phyloP scores from a whole-genome alignment of 2,113 vertebrate genomes.

The Struthio camelus region DNA sequence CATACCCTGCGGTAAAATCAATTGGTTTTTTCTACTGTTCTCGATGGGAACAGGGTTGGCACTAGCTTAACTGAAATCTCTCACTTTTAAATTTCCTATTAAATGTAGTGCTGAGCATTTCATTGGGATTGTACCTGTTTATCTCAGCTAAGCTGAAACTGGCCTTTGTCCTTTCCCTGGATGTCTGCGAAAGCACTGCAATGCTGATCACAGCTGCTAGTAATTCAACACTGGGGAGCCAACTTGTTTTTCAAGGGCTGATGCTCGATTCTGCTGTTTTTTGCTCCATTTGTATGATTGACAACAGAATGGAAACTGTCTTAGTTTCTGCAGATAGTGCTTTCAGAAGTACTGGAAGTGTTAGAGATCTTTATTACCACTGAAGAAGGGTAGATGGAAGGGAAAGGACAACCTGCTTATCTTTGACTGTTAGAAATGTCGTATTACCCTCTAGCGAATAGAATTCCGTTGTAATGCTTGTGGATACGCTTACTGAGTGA shows the following conservation, averaged over 20 bases:
- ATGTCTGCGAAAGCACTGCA: background rate
- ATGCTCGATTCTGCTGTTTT: background rate
- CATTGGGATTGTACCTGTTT: background rate
- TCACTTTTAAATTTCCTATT: background rate
- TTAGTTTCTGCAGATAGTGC: background rate
- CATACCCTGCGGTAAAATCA: background rate
- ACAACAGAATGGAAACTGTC: background rate
- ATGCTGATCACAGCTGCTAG: background rate
- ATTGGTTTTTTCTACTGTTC: background rate
- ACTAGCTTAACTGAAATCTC: background rate
- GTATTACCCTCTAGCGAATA: background rate
- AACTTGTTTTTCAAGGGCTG: rapidly evolving
- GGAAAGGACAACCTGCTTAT: background rate
- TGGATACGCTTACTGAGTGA: background rate
- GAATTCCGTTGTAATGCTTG: background rate
- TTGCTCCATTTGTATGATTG: rapidly evolving
- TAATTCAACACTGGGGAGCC: background rate
- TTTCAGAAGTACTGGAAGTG: background rate
- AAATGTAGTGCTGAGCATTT: background rate
- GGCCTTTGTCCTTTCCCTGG: too few species aligned
- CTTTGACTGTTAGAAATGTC: background rate
- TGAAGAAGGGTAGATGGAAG: background rate
- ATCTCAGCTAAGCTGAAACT: background rate
- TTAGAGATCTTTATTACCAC: rapidly evolving
- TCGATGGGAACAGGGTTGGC: background rate